A percentile compares a stretch with the other conserved stretches of the same genome.
Evolutionary conservation across 2,113 vertebrate genomes (phyloP).

Genomic region (Bolborhynchus lineola): DNA sequence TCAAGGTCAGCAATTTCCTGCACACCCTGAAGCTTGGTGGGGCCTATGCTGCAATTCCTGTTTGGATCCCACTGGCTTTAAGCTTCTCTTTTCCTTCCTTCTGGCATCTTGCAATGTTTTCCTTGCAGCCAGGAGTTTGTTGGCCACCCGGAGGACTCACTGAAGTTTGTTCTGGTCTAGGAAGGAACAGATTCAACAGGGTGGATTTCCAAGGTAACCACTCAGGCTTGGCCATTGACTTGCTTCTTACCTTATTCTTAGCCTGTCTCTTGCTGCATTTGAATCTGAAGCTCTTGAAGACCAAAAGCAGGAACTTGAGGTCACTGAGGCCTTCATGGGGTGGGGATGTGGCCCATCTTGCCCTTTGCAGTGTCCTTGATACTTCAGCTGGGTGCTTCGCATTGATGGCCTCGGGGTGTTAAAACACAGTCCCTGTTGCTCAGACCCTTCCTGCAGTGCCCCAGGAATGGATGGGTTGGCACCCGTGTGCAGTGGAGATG

Average conservation of each 20-base stretch:
- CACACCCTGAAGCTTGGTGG: not conserved
- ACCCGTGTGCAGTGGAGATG: accelerated
- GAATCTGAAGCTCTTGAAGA: not conserved
- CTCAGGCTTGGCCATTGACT: not conserved
- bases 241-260: not conserved
- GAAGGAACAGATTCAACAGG: not conserved
- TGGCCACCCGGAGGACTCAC: accelerated
- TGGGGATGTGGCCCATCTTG: not conserved
- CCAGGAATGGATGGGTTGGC: not conserved
- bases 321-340: not conserved
- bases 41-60: not conserved
- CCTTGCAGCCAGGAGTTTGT: not conserved
- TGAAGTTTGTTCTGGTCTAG: no score
- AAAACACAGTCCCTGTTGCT: not conserved
- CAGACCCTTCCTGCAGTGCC: not conserved
- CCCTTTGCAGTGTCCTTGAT: not conserved
- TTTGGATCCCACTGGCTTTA: not conserved
- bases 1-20: not conserved
- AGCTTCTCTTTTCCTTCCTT: not conserved
- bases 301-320: not conserved
- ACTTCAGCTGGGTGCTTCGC: not conserved
- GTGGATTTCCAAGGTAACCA: not conserved
- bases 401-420: not conserved
- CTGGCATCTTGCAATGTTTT: not conserved
- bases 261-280: not conserved